Evolutionary conservation across 2,113 vertebrate genomes (phyloP).

Genomic region (Sprattus sprattus): DNA sequence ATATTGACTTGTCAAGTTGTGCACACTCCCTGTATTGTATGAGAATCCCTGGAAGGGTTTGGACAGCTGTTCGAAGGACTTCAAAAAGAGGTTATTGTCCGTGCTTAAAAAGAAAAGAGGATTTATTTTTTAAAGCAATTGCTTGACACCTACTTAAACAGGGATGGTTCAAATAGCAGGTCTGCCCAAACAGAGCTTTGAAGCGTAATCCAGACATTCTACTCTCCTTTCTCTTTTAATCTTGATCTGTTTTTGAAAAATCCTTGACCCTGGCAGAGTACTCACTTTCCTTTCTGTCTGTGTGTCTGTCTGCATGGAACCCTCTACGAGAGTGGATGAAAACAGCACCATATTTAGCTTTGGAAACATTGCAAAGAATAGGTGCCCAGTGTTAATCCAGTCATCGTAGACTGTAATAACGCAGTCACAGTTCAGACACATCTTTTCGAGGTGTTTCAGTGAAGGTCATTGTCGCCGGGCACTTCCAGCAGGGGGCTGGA

Average conservation of each 20-base stretch:
- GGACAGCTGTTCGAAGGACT: constrained; percentile 15
- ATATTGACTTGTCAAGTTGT: constrained; percentile 9
- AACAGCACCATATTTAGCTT: constrained; percentile 25
- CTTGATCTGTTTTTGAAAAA: neutral
- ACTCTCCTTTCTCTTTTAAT: constrained; percentile 16
- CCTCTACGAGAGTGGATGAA: neutral
- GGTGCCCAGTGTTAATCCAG: neutral
- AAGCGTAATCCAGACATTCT: neutral
- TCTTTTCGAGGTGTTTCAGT: neutral
- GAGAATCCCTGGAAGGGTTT: constrained; percentile 5
- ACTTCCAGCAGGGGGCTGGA: neutral
- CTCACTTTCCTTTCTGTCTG: neutral
- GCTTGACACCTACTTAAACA: constrained; percentile 9
- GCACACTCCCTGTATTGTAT: neutral
- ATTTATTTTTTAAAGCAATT: neutral
- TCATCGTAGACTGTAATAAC: neutral
- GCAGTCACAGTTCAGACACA: neutral
- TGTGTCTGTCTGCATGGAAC: neutral
- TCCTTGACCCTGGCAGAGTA: neutral
- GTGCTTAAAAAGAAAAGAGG: neutral
- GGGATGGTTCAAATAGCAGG: neutral
- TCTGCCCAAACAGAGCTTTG: constrained; percentile 6
- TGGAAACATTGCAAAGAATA: constrained; percentile 16
- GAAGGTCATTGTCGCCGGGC: neutral
- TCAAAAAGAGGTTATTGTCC: constrained; percentile 1